Percentiles rank a stretch among this genome's conserved stretches.
Evolutionary conservation across 2,797 vertebrate genomes (phyloP).

Genomic region (Acanthiza pusilla): DNA sequence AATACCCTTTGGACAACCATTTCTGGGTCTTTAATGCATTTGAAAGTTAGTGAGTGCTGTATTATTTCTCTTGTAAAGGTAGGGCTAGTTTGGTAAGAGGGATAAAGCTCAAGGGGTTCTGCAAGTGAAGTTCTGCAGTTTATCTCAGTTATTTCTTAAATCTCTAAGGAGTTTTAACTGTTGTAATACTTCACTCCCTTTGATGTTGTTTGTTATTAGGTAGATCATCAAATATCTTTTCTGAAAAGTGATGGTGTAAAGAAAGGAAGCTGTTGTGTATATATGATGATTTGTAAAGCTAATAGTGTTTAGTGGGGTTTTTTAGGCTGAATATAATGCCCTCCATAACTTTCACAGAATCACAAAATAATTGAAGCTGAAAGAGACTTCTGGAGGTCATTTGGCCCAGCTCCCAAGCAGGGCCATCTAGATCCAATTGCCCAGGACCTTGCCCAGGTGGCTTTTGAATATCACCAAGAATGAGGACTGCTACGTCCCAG

Average conservation of each 20-base stretch:
- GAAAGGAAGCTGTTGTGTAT: neutral
- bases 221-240: neutral
- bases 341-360: neutral
- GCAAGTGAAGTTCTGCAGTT: neutral
- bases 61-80: neutral
- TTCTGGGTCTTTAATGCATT: conserved; percentile 4
- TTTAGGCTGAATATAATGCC: neutral
- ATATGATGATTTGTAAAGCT: neutral
- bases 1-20: neutral
- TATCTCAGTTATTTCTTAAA: neutral
- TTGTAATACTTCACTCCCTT: neutral
- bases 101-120: neutral
- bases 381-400: neutral
- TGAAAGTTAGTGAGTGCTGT: neutral
- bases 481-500: neutral
- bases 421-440: neutral
- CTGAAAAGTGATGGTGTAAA: neutral
- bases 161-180: neutral
- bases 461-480: neutral
- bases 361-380: neutral
- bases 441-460: neutral
- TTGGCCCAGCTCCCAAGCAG: neutral
- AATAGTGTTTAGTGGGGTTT: neutral
- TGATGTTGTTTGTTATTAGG: neutral
- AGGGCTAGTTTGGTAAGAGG: neutral